Base-by-base conservation (phyloP, 1,140 invertebrate genomes). In the Steinernema khuongi region DNA sequence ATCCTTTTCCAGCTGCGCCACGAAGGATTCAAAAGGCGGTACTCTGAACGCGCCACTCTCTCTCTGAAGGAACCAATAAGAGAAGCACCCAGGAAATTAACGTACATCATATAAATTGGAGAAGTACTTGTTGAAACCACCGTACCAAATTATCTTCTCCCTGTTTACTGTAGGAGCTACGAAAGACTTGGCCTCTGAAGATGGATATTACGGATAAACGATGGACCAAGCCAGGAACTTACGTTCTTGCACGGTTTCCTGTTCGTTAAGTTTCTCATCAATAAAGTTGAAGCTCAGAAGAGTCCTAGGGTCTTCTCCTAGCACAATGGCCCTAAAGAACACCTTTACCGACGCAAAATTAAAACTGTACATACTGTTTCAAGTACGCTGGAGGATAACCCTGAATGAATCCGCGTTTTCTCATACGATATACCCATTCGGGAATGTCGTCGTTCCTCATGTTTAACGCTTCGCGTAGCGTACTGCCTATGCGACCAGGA, bases 381-480 rank as follows among this genome's bases (percentile, higher is more conserved):
- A 78, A 30, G 50, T 79, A 78, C 17, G 67, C 76, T 22, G 77
- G 77, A 28, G 77, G 77, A 72, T 78, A 78, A 32, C 77, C 77
- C 17, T 78, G 31, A 1, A 78, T 41, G 29, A 78, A 78, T 1
- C 77, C 77, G 26, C 73, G 44, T 67, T 69, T 74, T 22, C 77
- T 30, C 77, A 78, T 78, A 0, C 76, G 31, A 41, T 78, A 78
- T 19, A 78, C 41, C 4, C 68, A 79, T n/a, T 70, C 76, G 7
- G 77, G 77, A 50, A 78, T 77, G 18, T 78, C 77, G 36, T 78
- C 36, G 1, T 19, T 30, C 26, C 68, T 19, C 2, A 78, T 22
- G 28, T 66, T 72, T 2, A 78, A 44, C 31, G 77, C 77, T 17
- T 66, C 31, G 67, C 30, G 31, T 28, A 78, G 66, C 22, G 18